Base-by-base conservation (phyloP, 2,888 invertebrate species). In the Pseudolycoriella hygida region DNA sequence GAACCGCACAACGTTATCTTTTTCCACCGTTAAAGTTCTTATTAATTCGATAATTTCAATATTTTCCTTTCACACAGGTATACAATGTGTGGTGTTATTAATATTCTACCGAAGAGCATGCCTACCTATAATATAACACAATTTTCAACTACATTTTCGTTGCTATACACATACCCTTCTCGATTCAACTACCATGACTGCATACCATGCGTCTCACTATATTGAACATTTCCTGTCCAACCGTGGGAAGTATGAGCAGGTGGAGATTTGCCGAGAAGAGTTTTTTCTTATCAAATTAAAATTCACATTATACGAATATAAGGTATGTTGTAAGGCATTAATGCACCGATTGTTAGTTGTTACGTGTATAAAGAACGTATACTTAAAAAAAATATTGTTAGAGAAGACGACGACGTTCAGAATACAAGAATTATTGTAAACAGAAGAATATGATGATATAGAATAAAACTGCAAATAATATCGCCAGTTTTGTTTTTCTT, bases 181-280 rank as follows among this genome's bases (percentile, higher is more conserved):
- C 5, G 8, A 25, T 25, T 8, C 25, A 25, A 25, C 25, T 6
- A 25, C 25, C 25, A 25, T 25, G 25, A 25, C 25, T 25, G 25
- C 25, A 25, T 25, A 25, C 25, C 25, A 25, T 25, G 25, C 25
- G 25, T 25, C 25, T 25, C 25, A 25, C 25, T 25, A 25, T 19
- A 37, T 14, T 43, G 43, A 45, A 42, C 42, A 37, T 46, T 46
- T 46, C 46, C 46, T 46, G 46, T 46, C 42, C 46, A 38, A 46
- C 42, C 42, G 46, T 46, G 46, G 46, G 46, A 46, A 46, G 42
- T 11, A 38, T 42, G 42, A 38, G 46, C 46, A 46, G 46, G 46
- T 46, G 46, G 42, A 38, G 42, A 37, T 46, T 44, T 41, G 41
- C 41, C 41, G 20, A 44, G 34, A 34, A 12, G 8, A 25, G 25